phyloP scores from a whole-genome alignment of 2,888 invertebrate genomes.

The Gibbula magus region DNA sequence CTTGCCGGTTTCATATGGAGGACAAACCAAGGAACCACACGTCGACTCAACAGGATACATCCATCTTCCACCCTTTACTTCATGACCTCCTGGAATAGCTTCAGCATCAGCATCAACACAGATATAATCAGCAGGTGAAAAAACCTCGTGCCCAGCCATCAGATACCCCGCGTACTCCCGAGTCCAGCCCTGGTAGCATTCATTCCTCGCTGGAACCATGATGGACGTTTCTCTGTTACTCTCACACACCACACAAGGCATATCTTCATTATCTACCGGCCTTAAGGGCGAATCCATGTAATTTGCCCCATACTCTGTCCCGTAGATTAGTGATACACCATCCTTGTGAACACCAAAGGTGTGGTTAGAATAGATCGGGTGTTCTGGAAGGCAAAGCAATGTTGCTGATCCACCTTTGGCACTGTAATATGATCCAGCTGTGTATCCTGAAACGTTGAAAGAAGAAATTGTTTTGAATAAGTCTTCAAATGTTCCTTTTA shows the following conservation, averaged over 20 bases:
- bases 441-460: too few species aligned
- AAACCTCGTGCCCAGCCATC: background rate
- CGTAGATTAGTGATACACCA: too few species aligned
- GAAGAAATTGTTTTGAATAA: too few species aligned
- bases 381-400: too few species aligned
- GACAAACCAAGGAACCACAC: slow-evolving; percentile 6
- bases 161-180: background rate
- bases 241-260: slow-evolving; percentile 7
- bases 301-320: too few species aligned
- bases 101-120: background rate
- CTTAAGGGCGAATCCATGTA: too few species aligned
- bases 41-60: background rate
- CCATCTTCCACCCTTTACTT: background rate
- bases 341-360: too few species aligned
- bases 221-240: background rate
- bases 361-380: too few species aligned
- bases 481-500: too few species aligned
- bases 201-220: background rate
- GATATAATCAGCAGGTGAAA: background rate
- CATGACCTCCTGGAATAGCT: background rate
- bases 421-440: too few species aligned
- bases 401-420: too few species aligned
- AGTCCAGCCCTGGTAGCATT: background rate
- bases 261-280: too few species aligned
- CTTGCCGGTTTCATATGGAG: background rate